Evolutionary conservation across 2,113 vertebrate genomes (phyloP).

Genomic region (Gopherus evgoodei): DNA sequence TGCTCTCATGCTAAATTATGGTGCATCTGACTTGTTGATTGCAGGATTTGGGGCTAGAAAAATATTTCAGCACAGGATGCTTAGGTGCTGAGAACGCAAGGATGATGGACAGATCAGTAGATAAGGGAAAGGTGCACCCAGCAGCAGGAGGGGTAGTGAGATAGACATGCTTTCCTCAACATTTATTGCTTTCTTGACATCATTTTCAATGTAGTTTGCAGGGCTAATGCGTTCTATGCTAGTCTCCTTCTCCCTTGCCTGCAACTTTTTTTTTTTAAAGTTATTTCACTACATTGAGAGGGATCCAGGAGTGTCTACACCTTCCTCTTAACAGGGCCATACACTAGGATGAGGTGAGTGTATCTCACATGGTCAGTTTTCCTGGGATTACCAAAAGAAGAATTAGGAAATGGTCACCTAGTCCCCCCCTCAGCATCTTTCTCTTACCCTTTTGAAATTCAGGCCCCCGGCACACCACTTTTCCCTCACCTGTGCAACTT

Average conservation of each 20-base stretch:
- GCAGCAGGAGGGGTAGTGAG: not conserved
- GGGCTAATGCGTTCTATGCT: not conserved
- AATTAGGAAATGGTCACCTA: too few species aligned
- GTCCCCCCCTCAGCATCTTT: not conserved
- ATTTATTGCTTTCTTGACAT: not conserved
- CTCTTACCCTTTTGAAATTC: not conserved
- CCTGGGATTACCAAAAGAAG: not conserved
- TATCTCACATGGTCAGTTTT: not conserved
- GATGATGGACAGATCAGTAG: not conserved
- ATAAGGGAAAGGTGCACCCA: not conserved
- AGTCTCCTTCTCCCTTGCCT: not conserved
- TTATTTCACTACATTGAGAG: rapidly evolving
- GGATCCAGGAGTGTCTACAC: not conserved
- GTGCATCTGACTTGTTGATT: not conserved
- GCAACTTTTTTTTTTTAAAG: not conserved
- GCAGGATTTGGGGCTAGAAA: not conserved
- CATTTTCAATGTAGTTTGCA: not conserved
- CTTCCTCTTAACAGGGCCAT: too few species aligned
- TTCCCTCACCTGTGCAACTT: not conserved
- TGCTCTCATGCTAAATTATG: not conserved
- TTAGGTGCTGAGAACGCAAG: not conserved
- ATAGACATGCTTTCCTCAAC: not conserved
- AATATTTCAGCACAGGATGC: not conserved
- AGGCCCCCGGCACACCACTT: not conserved
- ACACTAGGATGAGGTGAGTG: not conserved